phyloP scores from a whole-genome alignment of 2,113 vertebrate species.

The Spermophilus dauricus region DNA sequence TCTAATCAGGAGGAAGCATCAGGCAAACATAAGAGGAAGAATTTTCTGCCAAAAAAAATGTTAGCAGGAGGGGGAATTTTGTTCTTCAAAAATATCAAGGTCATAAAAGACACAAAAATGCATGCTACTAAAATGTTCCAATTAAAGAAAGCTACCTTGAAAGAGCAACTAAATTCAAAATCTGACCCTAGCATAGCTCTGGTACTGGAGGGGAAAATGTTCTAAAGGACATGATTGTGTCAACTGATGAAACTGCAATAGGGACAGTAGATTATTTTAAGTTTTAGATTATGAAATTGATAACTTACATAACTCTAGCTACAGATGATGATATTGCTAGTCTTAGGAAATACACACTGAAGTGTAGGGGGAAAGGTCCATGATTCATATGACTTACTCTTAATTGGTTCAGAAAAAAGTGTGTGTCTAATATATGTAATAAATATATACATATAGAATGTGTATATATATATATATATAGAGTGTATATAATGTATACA shows the following conservation, averaged over 20 bases:
- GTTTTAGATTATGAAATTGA: background rate
- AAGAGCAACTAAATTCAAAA: background rate
- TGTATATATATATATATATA: background rate
- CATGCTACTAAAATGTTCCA: background rate
- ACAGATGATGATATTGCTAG: background rate
- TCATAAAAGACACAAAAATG: slow-evolving; percentile 5
- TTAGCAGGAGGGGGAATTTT: background rate
- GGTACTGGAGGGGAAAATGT: background rate
- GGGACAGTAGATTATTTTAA: background rate
- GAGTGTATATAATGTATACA: background rate
- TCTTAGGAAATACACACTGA: background rate
- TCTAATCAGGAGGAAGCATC: background rate
- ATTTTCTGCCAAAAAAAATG: background rate
- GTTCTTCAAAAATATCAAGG: slow-evolving; percentile 9
- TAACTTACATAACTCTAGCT: background rate
- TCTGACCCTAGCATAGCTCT: background rate
- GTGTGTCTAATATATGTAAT: background rate
- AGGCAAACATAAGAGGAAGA: background rate
- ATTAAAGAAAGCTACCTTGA: slow-evolving; percentile 15
- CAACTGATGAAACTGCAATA: background rate
- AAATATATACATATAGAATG: background rate
- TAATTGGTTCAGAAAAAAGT: background rate
- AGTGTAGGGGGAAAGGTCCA: background rate
- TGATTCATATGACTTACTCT: background rate
- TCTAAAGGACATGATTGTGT: background rate